These are phyloP conservation scores for Orbicella faveolata DNA, from an alignment of 64 coral and sea anemone genomes.

Conservation along the genomic window DNA sequence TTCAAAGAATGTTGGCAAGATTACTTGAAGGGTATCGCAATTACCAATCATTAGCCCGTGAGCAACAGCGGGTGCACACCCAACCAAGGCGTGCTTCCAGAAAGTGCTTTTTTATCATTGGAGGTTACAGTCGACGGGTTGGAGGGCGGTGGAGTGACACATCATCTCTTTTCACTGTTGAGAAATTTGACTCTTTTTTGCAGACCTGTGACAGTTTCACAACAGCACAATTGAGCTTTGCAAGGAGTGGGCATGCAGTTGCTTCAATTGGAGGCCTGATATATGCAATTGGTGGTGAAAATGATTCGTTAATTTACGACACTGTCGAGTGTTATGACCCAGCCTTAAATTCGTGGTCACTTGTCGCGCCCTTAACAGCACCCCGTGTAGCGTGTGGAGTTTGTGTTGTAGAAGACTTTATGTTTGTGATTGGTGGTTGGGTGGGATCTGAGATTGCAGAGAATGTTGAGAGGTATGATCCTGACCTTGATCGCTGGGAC, in stretches of 20 bases:
- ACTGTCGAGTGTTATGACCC: conserved; percentile 91
- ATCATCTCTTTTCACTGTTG: conserved; percentile 75
- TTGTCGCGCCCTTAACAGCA: conserved; percentile 61
- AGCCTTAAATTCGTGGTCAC: conserved; percentile 64
- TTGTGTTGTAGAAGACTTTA: conserved; percentile 83
- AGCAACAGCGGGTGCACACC: conserved; percentile 39
- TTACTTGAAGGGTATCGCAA: conserved; percentile 75
- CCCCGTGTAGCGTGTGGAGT: conserved; percentile 84
- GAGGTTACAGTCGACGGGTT: conserved; percentile 70
- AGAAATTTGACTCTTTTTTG: conserved; percentile 91
- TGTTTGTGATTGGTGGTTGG: conserved; percentile 96
- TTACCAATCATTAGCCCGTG: conserved; percentile 67
- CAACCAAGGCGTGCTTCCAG: conserved; percentile 75
- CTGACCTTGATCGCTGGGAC: conserved; percentile 73
- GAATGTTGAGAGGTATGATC: conserved; percentile 86
- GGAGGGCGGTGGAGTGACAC: conserved; percentile 87
- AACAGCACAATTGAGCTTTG: conserved; percentile 66
- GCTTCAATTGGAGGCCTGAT: conserved; percentile 64
- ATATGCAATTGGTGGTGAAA: conserved; percentile 95
- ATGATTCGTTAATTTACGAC: conserved; percentile 96
- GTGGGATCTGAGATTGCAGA: conserved; percentile 86
- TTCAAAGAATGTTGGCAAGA: conserved; percentile 72
- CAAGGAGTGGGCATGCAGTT: conserved; percentile 79
- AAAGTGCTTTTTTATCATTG: conserved; percentile 90
- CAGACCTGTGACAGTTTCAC: conserved; percentile 79